Conservation (phyloP, 2,113 vertebrate species). For the Otolemur garnettii region DNA sequence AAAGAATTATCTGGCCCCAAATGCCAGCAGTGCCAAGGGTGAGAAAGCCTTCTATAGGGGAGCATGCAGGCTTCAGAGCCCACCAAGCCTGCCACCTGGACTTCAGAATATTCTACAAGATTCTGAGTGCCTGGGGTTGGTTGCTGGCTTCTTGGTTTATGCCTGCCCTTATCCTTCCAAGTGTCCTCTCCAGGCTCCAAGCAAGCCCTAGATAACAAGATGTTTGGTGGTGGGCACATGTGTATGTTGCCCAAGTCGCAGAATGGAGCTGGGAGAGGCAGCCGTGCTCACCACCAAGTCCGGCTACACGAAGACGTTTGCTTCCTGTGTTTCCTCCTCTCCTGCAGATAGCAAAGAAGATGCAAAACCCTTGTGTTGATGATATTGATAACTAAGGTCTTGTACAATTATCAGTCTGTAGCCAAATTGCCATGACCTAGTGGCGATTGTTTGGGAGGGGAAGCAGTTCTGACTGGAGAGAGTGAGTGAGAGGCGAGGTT, state of each 20-base stretch:
- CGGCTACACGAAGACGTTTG: neutral
- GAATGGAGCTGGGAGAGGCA: neutral
- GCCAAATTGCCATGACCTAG: neutral
- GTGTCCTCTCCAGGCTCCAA: neutral
- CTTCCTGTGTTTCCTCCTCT: neutral
- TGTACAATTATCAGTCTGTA: neutral
- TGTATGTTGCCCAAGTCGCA: neutral
- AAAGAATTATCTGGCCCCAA: neutral
- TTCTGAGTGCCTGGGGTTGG: neutral
- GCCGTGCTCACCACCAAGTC: fast-evolving
- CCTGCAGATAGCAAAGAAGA: neutral
- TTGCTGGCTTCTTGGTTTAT: neutral
- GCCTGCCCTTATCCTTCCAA: neutral
- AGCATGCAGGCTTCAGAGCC: neutral
- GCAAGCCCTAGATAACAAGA: neutral
- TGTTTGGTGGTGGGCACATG: neutral
- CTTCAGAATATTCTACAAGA: neutral
- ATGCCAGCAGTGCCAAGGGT: fast-evolving
- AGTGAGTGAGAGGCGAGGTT: neutral
- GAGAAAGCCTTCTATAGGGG: neutral
- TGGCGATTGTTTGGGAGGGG: neutral
- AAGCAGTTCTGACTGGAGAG: neutral
- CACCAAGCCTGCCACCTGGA: neutral
- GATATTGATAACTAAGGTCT: neutral
- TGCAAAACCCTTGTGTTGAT: too few species aligned